Conservation (phyloP, 2,888 invertebrate genomes). For the Luperina testacea region DNA sequence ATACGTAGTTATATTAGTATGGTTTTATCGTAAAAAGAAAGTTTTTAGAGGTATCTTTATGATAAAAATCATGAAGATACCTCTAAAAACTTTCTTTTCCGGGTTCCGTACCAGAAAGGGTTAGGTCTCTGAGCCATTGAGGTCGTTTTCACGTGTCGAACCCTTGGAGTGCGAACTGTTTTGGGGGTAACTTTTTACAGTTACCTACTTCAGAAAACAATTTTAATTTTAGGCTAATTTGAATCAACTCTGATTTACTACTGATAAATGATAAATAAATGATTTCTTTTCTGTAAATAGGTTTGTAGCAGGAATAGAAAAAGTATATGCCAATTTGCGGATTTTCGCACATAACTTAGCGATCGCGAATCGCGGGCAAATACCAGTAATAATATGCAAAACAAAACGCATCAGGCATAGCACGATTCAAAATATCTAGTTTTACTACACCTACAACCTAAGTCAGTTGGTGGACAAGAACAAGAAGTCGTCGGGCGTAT, state of each 20-base stretch:
- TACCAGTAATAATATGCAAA: background rate
- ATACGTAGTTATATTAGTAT: no score
- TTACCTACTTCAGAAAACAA: background rate
- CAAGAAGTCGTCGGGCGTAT: conserved; percentile 37
- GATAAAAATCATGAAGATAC: no score
- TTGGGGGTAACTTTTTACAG: background rate
- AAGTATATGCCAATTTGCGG: background rate
- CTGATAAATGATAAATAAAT: background rate
- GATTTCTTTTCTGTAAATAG: no score
- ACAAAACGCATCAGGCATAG: background rate
- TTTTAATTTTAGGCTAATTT: background rate
- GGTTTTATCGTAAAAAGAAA: no score
- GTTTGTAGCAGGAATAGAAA: background rate
- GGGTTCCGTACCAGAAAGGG: no score
- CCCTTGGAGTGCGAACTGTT: background rate
- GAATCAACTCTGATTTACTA: background rate
- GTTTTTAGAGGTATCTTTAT: no score
- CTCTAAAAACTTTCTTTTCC: no score
- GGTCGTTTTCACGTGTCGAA: background rate
- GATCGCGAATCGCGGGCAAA: background rate
- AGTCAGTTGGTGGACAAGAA: conserved; percentile 33
- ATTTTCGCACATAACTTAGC: conserved; percentile 11
- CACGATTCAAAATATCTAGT: background rate
- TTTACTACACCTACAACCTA: background rate
- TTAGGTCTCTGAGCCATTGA: background rate